Evolutionary conservation across 2,797 vertebrate species (phyloP).

Genomic region (Leucoraja ocellata): DNA sequence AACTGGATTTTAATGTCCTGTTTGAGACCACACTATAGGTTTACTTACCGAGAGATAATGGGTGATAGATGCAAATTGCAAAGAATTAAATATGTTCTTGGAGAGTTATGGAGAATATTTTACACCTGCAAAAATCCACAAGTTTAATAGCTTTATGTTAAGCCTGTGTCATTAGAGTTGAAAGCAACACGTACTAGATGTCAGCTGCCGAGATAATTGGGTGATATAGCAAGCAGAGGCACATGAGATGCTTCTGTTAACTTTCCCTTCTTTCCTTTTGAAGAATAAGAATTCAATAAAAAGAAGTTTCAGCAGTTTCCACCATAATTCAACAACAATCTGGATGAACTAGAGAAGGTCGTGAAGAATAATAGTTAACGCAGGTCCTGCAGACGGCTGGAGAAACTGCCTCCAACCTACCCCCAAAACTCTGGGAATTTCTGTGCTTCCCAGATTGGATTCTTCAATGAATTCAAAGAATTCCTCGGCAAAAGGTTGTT

Average conservation of each 20-base stretch:
- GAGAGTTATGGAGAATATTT: background rate
- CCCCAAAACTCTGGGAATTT: background rate
- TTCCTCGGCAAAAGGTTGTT: background rate
- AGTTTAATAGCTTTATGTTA: background rate
- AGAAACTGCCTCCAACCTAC: background rate
- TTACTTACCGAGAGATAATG: too few relatives aligned
- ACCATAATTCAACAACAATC: background rate
- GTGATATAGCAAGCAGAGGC: background rate
- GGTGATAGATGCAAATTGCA: background rate
- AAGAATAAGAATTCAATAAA: background rate
- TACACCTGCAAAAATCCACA: background rate
- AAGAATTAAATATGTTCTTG: background rate
- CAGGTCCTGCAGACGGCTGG: too few relatives aligned
- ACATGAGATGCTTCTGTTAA: background rate
- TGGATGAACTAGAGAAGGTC: background rate
- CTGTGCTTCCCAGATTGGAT: background rate
- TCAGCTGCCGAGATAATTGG: background rate
- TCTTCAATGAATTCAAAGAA: background rate
- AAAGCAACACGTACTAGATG: background rate
- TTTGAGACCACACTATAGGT: too few relatives aligned
- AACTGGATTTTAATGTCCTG: too few relatives aligned
- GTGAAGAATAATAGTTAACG: background rate
- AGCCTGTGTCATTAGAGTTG: background rate
- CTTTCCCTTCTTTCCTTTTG: background rate
- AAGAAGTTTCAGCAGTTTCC: background rate